Evolutionary conservation across 2,888 invertebrate genomes (phyloP).

Genomic region (Apamea anceps): DNA sequence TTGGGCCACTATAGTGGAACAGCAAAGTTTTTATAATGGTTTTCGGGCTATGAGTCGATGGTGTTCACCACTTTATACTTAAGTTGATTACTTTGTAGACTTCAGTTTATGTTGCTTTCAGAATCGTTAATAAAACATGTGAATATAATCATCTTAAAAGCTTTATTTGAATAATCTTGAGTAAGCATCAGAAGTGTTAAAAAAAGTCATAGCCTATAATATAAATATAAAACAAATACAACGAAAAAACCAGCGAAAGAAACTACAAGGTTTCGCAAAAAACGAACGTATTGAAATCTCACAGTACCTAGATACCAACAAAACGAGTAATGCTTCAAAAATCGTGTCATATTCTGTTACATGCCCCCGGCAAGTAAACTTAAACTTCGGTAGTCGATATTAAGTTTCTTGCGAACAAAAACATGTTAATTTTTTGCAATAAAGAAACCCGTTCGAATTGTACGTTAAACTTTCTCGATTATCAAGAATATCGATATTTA

Average conservation of each 20-base stretch:
- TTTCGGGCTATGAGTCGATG: slow-evolving; percentile 23
- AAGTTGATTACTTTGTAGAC: slow-evolving; percentile 25
- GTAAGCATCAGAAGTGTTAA: slow-evolving; percentile 22
- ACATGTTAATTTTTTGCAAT: slow-evolving; percentile 55
- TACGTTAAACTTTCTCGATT: slow-evolving; percentile 63
- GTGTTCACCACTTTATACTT: slow-evolving; percentile 30
- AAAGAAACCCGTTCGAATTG: slow-evolving; percentile 63
- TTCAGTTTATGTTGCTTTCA: slow-evolving; percentile 7
- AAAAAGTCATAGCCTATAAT: slow-evolving; percentile 20
- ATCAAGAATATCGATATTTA: slow-evolving; percentile 54
- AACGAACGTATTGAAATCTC: slow-evolving; percentile 42
- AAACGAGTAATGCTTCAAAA: slow-evolving; percentile 65
- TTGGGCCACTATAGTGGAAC: slow-evolving; percentile 48
- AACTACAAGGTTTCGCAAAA: slow-evolving; percentile 52
- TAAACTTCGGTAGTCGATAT: slow-evolving; percentile 69
- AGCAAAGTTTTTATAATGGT: slow-evolving; percentile 52
- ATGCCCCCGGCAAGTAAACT: slow-evolving; percentile 67
- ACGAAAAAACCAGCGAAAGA: slow-evolving; percentile 16
- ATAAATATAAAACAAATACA: slow-evolving; percentile 24
- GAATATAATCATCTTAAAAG: slow-evolving; percentile 6
- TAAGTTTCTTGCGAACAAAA: slow-evolving; percentile 72
- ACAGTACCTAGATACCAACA: slow-evolving; percentile 46
- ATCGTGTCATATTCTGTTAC: slow-evolving; percentile 72
- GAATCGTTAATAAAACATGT: background rate
- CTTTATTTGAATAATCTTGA: slow-evolving; percentile 32